A percentile compares a stretch with the other conserved stretches of the same genome.
phyloP scores from a whole-genome alignment of 2,888 invertebrate species.

The Ametastegia equiseti region DNA sequence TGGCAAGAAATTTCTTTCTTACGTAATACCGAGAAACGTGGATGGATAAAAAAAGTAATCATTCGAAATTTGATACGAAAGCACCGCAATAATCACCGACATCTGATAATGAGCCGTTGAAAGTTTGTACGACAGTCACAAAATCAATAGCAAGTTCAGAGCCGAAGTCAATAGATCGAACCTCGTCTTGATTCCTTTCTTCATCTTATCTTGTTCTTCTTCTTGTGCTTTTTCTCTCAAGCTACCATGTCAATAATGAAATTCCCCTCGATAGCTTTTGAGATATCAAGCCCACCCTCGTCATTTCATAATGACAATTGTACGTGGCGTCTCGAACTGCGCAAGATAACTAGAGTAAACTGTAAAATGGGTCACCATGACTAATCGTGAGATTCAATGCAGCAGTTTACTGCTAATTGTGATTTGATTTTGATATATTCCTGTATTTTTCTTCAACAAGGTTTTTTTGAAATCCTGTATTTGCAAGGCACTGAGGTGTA shows the following conservation, averaged over 20 bases:
- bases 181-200: background rate
- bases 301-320: slow-evolving; percentile 6
- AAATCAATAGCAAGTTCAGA: background rate
- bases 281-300: background rate
- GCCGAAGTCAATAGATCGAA: background rate
- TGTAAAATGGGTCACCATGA: background rate
- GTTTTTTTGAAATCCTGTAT: background rate
- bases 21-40: background rate
- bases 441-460: background rate
- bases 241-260: background rate
- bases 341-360: background rate
- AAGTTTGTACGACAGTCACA: background rate
- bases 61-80: background rate
- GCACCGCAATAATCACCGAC: background rate
- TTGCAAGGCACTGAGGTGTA: background rate
- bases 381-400: background rate
- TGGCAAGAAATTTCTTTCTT: background rate
- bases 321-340: background rate
- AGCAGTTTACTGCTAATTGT: background rate
- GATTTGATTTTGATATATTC: background rate
- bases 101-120: background rate
- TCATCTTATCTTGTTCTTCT: too few species aligned
- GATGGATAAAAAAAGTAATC: background rate
- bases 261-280: background rate
- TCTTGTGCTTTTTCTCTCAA: too few species aligned